Evolutionary conservation across 2,797 vertebrate genomes (phyloP).

Genomic region (Periophthalmus magnuspinnatus): DNA sequence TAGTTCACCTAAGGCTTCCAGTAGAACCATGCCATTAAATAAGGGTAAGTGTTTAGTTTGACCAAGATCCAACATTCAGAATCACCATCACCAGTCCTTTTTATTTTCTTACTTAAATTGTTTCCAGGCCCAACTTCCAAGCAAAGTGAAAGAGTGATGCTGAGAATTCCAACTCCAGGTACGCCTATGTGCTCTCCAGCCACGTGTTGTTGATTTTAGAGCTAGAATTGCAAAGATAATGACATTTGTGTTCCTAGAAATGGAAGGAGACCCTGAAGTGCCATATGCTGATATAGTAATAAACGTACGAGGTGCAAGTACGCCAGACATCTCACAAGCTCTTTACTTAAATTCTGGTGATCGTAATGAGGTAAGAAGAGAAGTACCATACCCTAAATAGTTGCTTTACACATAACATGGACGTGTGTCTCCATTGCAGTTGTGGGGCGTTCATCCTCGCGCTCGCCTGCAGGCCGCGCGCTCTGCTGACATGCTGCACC

Average conservation of each 20-base stretch:
- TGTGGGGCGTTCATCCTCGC: slow-evolving; percentile 62
- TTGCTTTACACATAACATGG: too few relatives aligned
- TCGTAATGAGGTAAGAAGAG: slow-evolving; percentile 67
- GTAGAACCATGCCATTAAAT: slow-evolving; percentile 18
- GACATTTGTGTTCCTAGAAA: slow-evolving; percentile 52
- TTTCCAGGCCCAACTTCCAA: slow-evolving; percentile 33
- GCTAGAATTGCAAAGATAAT: slow-evolving; percentile 9
- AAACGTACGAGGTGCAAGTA: slow-evolving; percentile 75
- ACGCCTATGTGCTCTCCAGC: background rate
- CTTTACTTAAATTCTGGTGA: slow-evolving; percentile 53
- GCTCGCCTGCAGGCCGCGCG: slow-evolving; percentile 66
- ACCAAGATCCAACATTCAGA: slow-evolving; percentile 8
- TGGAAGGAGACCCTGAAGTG: slow-evolving; percentile 78
- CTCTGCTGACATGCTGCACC: slow-evolving; percentile 78
- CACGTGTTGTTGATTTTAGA: too few relatives aligned
- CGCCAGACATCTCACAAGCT: slow-evolving; percentile 73
- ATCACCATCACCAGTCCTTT: background rate
- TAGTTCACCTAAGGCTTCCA: slow-evolving; percentile 44
- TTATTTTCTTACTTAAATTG: background rate
- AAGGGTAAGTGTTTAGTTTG: slow-evolving; percentile 42
- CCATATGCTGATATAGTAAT: slow-evolving; percentile 84
- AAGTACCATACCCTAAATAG: background rate
- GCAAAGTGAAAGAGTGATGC: slow-evolving; percentile 60
- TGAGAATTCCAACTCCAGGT: slow-evolving; percentile 63
- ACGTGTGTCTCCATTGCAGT: slow-evolving; percentile 44